Evolutionary conservation across 2,888 invertebrate species (phyloP).

Genomic region (Drosophila multiciliata): DNA sequence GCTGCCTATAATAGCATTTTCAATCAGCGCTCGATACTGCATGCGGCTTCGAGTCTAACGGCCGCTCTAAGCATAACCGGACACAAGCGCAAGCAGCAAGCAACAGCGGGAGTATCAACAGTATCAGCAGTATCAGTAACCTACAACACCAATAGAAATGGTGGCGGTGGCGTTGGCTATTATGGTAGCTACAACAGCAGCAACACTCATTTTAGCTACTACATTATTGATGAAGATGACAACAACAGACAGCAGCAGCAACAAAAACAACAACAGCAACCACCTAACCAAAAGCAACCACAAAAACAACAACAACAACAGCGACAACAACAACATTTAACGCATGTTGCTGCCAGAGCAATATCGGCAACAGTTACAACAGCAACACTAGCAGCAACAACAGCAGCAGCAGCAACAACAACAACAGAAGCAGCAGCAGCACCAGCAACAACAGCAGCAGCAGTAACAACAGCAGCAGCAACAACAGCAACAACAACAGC

Average conservation of each 20-base stretch:
- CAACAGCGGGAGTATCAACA: constrained; percentile 16
- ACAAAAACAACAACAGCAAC: constrained; percentile 29
- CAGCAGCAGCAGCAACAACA: constrained; percentile 30
- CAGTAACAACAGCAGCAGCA: constrained; percentile 16
- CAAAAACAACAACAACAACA: constrained; percentile 40
- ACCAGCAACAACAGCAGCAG: constrained; percentile 36
- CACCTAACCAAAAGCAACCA: constrained; percentile 43
- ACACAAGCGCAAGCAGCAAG: constrained; percentile 69
- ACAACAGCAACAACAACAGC: constrained; percentile 26
- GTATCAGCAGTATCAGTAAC: constrained; percentile 26
- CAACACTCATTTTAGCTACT: constrained; percentile 55
- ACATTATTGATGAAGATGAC: constrained; percentile 67
- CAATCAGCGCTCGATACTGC: constrained; percentile 79
- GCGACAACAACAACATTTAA: constrained; percentile 30
- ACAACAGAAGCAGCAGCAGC: constrained; percentile 29
- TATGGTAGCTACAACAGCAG: constrained; percentile 31
- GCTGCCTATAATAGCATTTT: constrained; percentile 83
- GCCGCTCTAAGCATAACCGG: constrained; percentile 79
- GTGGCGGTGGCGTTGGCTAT: constrained; percentile 35
- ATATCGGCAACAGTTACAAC: constrained; percentile 46
- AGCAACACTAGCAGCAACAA: constrained; percentile 41
- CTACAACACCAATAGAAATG: constrained; percentile 58
- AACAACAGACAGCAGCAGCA: constrained; percentile 43
- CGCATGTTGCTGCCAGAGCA: constrained; percentile 42
- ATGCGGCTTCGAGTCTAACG: constrained; percentile 74